Base-by-base conservation (phyloP, 1,140 invertebrate species). In the Ceratosolen solmsi region DNA sequence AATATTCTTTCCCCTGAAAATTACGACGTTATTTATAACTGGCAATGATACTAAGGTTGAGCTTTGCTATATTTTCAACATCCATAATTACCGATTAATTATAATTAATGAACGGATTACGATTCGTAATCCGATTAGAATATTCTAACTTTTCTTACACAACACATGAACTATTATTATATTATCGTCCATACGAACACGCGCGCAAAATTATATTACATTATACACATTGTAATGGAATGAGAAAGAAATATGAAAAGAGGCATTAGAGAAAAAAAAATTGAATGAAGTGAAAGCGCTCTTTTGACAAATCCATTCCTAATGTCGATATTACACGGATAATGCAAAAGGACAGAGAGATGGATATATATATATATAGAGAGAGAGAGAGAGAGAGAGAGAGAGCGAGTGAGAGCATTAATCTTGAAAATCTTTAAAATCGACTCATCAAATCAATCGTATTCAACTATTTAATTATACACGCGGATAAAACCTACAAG, bases 381-480 rank as follows among this genome's bases (percentile, higher is more conserved):
- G n/a, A n/a, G n/a, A n/a, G n/a, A n/a, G n/a, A n/a, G n/a, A n/a
- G n/a, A n/a, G n/a, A n/a, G n/a, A n/a, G n/a, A n/a, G n/a, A n/a
- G n/a, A 46, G 41, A 46, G 41, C 41, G 13, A 46, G 5, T 46
- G 60, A 63, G 15, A 33, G 33, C 30, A 63, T 63, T 63, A 33
- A 63, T 63, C 13, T 63, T 63, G 3, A 7, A 63, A 63, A 63
- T 63, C 60, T 33, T 63, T 63, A 63, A n/a, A 63, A 63, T 63
- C 27, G 2, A 5, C 30, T 36, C 27, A 63, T 63, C 30, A 33
- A 63, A 33, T 63, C 60, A 17, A 63, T 33, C 60, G 27, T 36
- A 63, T 30, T 63, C 9, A 5, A 13, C 0, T 33, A 25, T 33
- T 63, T 27, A 30, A 33, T 63, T 63, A 33, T 33, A 33, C 13